phyloP scores from a whole-genome alignment of 2,888 invertebrate species.

The Drosophila stalkeri region DNA sequence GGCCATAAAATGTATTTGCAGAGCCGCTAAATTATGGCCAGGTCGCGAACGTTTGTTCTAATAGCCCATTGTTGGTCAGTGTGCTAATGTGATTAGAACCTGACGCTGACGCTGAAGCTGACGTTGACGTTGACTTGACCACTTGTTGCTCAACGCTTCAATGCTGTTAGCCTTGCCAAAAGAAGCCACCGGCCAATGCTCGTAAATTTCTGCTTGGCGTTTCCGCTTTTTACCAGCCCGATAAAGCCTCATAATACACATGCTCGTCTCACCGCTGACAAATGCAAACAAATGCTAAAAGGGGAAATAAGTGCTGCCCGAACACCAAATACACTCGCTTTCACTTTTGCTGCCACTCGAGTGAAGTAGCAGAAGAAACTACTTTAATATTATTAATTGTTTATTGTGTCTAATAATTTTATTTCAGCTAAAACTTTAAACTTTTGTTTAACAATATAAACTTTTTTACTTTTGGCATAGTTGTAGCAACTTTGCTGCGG shows the following conservation, averaged over 20 bases:
- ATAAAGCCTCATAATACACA: conserved; percentile 10
- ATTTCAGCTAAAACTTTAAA: neutral
- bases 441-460: neutral
- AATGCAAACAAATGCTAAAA: conserved; percentile 3
- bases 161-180: conserved; percentile 52
- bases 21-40: conserved; percentile 56
- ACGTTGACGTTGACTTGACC: conserved; percentile 52
- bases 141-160: conserved; percentile 70
- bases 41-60: conserved; percentile 56
- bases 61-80: conserved; percentile 69
- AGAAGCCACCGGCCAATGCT: conserved; percentile 45
- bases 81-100: conserved; percentile 76
- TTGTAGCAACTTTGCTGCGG: neutral
- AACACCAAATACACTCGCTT: conserved; percentile 16
- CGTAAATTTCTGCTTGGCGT: conserved; percentile 65
- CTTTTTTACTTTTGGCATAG: neutral
- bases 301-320: neutral
- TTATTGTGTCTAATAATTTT: neutral
- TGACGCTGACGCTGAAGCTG: conserved; percentile 25
- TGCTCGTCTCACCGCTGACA: conserved; percentile 2
- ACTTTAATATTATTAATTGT: neutral
- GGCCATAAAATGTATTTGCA: conserved; percentile 42
- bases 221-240: conserved; percentile 59
- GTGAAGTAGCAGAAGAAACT: neutral
- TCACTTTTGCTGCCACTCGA: neutral